Evolutionary conservation across 2,888 invertebrate species (phyloP), one percentile per base, ranked within the genome.

Genomic region (Ectemnius cavifrons): DNA sequence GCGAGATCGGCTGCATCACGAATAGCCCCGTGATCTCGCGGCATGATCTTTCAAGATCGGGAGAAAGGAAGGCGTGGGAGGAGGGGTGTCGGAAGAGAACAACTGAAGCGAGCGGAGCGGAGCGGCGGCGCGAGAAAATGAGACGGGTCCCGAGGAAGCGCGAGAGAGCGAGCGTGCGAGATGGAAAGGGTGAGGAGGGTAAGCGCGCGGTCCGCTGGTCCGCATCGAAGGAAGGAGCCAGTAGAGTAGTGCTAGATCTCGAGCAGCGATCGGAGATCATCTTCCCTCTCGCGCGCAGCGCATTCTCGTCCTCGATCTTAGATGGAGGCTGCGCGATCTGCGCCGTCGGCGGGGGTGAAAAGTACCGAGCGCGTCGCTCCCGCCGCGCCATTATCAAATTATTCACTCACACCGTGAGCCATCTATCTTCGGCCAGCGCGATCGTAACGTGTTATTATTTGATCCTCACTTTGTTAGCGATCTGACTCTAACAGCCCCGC

Each of bases 391-490:
- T 90, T 89, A 89, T 90, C 90, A 89, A 90, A 89, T 90, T 90
- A 90, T 90, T 89, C 89, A 89, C 89, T 90, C 89, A 87, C 86
- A 86, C 85, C 85, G 86, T 69, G 83, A 85, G 86, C 87, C 87
- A 89, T 89, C 87, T 86, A 89, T 89, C 89, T 89, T 89, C 86
- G 82, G 79, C 77, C 84, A 80, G 60, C 80, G 81, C 87, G 87
- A 87, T 88, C 88, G 83, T 84, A 90, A 89, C 89, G 86, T 90
- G 88, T 89, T 89, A 90, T 90, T 90, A 90, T 89, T 89, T 87
- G 89, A 89, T 89, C 89, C 89, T 89, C 90, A 89, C 89, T 89
- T 89, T 89, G 89, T 90, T 89, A 89, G 89, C 87, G 85, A 89
- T 89, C 88, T 85, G 84, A 85, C 82, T 85, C 79, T 85, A 84